Conservation (phyloP, 2,113 vertebrate genomes). For the Dicaeum eximium region DNA sequence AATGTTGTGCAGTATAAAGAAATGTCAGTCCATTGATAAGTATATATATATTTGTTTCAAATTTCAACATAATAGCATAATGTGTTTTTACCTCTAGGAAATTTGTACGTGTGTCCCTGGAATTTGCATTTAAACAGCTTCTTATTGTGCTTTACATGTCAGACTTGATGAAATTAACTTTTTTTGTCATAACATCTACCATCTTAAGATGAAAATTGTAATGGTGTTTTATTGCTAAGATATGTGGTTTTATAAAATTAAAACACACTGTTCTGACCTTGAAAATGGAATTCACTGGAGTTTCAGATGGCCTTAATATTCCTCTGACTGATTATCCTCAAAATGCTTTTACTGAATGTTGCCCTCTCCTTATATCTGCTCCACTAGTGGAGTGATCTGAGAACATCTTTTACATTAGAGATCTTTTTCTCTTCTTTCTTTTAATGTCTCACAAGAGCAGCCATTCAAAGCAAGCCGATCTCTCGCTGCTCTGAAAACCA, state of each 20-base stretch:
- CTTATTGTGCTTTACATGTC: not conserved
- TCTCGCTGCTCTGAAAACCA: not conserved
- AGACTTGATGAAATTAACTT: not conserved
- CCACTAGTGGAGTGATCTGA: not conserved
- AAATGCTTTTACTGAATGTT: not conserved
- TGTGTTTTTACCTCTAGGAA: not conserved
- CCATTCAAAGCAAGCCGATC: not conserved
- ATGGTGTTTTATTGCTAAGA: not conserved
- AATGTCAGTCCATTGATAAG: not conserved
- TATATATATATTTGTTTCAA: not conserved
- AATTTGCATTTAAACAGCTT: not conserved
- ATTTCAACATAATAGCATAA: not conserved
- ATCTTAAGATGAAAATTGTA: not conserved
- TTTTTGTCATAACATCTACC: not conserved
- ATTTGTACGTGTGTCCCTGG: not conserved
- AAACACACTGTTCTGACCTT: not conserved
- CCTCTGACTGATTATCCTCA: not conserved
- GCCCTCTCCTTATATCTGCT: not conserved
- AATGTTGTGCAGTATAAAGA: not conserved
- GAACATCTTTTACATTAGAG: not conserved
- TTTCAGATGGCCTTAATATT: not conserved
- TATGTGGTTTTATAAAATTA: not conserved
- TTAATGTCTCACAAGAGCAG: not conserved
- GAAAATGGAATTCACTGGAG: not conserved
- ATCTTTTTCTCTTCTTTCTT: not conserved